Evolutionary conservation across 64 coral and sea anemone species (phyloP).

Genomic region (Dendronephthya gigantea): DNA sequence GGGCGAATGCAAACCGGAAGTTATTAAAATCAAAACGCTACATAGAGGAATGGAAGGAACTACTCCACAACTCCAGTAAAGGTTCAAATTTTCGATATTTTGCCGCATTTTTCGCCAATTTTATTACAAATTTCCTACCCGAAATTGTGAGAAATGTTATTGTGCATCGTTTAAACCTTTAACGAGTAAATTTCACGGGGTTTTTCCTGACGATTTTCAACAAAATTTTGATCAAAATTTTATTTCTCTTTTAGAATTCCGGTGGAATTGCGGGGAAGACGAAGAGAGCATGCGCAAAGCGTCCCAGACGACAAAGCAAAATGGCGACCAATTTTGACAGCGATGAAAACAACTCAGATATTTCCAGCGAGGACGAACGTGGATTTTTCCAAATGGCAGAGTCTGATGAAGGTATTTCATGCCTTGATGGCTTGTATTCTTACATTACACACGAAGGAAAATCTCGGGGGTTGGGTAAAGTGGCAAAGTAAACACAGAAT

Average conservation of each 20-base stretch:
- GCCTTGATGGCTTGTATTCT: no score
- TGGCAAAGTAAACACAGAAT: no score
- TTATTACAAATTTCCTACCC: no score
- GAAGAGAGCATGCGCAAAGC: slow-evolving; percentile 51
- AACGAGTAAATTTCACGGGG: not conserved
- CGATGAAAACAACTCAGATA: slow-evolving; percentile 85
- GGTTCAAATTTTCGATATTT: no score
- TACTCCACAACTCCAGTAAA: no score
- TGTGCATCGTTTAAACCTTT: not conserved
- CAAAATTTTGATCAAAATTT: not conserved
- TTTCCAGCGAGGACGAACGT: slow-evolving; percentile 84
- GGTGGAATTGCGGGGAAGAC: not conserved
- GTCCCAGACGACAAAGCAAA: slow-evolving; percentile 44
- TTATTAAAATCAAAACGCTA: not conserved
- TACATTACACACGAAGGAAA: no score
- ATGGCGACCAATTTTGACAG: slow-evolving; percentile 92
- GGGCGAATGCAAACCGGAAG: not conserved
- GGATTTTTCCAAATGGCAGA: slow-evolving; percentile 93
- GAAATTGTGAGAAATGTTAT: no score
- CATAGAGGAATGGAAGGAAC: no score
- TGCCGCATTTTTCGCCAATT: no score
- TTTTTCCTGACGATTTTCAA: not conserved
- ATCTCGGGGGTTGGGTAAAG: no score
- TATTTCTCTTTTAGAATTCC: not conserved
- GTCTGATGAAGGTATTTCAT: slow-evolving; percentile 70